Evolutionary conservation across 2,888 invertebrate species (phyloP), one percentile per base, ranked within the genome.

Genomic region (Luperina nickerlii): DNA sequence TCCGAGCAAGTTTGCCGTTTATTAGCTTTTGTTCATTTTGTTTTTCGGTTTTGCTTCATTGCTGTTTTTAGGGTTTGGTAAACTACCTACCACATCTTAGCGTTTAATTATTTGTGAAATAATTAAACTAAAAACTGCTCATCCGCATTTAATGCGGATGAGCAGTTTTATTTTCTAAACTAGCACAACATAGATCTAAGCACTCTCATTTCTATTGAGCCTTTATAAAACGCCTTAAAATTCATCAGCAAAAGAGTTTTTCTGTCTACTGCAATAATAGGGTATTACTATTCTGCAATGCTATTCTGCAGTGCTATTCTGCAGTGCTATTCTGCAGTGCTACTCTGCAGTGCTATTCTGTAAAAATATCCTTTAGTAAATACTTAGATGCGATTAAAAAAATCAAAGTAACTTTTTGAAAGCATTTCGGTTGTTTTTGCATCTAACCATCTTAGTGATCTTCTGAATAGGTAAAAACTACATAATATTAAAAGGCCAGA

Each of bases 141-240:
- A n/a, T n/a, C n/a, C n/a, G n/a, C n/a, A n/a, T n/a, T n/a, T n/a
- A n/a, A 32, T 32, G 9, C 9, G 9, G 3, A n/a, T 27, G 45
- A 54, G 9, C 2, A 15, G 27, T 51, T 79, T 65, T 27, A n/a
- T 71, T 79, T 69, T 38, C n/a, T 24, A 13, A 45, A 62, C 45
- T 27, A 65, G 24, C 13, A 38, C 13, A n/a, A 38, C 11, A 20
- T 60, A 38, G 20, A 62, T 57, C 38, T 38, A 54, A 32, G 67
- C 32, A 6, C 11, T 48, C 8, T 9, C 2, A 51, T 24, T 72
- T 67, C 9, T n/a, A 9, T 51, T 24, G 3, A 42, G 7, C 9
- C 5, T 60, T 0, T 71, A 51, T 65, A 24, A 45, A 48, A 38
- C 18, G 18, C 11, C 11, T 18, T 38, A 63, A n/a, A 38, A 24